Conservation (phyloP, 2,888 invertebrate genomes). For the Tortrix viridana region DNA sequence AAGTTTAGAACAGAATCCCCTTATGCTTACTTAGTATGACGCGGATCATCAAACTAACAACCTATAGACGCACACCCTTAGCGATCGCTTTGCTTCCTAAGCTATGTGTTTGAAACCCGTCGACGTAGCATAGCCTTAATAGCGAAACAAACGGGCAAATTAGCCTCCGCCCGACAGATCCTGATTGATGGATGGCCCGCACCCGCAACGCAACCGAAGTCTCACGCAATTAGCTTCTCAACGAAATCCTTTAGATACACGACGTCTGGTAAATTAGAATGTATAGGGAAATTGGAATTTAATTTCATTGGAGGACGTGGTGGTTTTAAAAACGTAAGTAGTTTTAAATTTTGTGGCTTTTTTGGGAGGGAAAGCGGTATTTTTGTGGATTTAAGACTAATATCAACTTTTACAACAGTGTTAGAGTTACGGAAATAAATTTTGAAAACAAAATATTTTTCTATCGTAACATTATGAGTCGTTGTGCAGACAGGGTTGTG, state of each 20-base stretch:
- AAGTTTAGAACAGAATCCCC: too few relatives aligned
- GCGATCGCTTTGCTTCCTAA: slow-evolving; percentile 29
- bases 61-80: too few relatives aligned
- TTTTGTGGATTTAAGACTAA: background rate
- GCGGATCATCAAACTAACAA: too few relatives aligned
- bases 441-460: too few relatives aligned
- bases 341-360: background rate
- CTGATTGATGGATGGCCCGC: slow-evolving; percentile 78
- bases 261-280: slow-evolving; percentile 40
- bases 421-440: too few relatives aligned
- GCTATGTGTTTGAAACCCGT: slow-evolving; percentile 53
- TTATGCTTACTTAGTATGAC: too few relatives aligned
- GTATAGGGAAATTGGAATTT: slow-evolving; percentile 21
- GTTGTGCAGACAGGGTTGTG: too few relatives aligned
- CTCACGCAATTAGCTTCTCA: slow-evolving; percentile 71
- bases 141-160: slow-evolving; percentile 81
- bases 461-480: too few relatives aligned
- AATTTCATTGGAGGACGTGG: slow-evolving; percentile 15
- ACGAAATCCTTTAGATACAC: slow-evolving; percentile 56
- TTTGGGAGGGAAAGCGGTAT: background rate
- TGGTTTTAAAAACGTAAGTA: background rate
- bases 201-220: slow-evolving; percentile 57
- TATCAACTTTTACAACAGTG: too few relatives aligned
- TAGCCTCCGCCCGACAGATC: slow-evolving; percentile 75
- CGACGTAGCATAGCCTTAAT: slow-evolving; percentile 58